phyloP scores from a whole-genome alignment of 2,113 vertebrate species.

The Lates calcarifer region DNA sequence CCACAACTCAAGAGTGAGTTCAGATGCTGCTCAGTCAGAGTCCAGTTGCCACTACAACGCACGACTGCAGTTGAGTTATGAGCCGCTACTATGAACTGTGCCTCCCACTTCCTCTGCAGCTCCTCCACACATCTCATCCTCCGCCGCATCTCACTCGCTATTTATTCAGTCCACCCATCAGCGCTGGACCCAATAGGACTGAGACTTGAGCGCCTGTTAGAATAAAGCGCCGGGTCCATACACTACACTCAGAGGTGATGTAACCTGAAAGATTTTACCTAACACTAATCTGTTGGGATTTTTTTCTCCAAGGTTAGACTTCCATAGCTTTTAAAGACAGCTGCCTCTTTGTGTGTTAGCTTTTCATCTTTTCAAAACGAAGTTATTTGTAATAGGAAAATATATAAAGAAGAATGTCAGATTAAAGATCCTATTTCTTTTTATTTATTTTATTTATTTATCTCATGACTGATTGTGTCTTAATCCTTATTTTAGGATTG shows the following conservation, averaged over 20 bases:
- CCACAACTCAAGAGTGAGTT: constrained; percentile 17
- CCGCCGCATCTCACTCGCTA: constrained; percentile 72
- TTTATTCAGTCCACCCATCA: constrained; percentile 84
- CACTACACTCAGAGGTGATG: constrained; percentile 62
- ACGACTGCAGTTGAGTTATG: constrained; percentile 58
- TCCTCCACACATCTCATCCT: constrained; percentile 74
- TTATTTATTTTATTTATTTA: background rate
- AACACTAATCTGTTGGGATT: constrained; percentile 33
- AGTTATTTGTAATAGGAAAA: background rate
- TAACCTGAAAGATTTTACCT: constrained; percentile 40
- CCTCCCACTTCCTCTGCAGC: constrained; percentile 69
- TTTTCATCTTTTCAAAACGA: background rate
- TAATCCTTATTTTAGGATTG: background rate
- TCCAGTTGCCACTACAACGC: constrained; percentile 42
- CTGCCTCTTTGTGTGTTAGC: background rate
- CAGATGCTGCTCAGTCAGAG: constrained; percentile 46
- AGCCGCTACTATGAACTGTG: constrained; percentile 50
- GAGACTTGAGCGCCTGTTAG: constrained; percentile 75
- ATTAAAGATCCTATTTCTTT: background rate
- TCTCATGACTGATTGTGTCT: background rate
- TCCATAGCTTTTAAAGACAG: background rate
- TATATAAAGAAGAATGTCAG: background rate
- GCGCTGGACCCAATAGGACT: constrained; percentile 78
- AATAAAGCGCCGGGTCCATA: constrained; percentile 48
- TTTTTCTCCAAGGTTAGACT: background rate